Base-by-base conservation (phyloP, 2,113 vertebrate species). In the Gadus chalcogrammus region DNA sequence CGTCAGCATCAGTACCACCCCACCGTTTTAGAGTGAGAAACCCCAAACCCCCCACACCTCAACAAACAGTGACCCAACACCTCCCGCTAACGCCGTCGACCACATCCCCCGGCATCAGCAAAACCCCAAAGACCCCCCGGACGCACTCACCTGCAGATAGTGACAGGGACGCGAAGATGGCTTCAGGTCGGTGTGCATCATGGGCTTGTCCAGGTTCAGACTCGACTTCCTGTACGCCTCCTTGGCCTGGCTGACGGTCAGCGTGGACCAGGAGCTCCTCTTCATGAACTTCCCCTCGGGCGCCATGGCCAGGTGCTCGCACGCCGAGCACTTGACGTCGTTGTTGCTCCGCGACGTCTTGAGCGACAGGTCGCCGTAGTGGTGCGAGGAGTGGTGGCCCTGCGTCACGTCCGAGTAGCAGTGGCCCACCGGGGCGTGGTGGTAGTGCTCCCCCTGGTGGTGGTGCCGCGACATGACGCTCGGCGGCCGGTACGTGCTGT, bases 231-330 rank as follows among this genome's bases (percentile, higher is more conserved):
- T 93, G 74, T 96, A 99, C 58, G 97, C 97, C 91, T 99, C 97
- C 91, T 98, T 98, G 73, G 97, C 97, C 91, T 99, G 97, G 91
- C 97, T 99, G 85, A 99, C 97, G 7, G 97, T 99, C 38, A 99
- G 93, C 0, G 97, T 99, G 55, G 97, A 98, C 97, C 97, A 99
- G 82, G 97, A 99, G 88, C 97, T 98, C 82, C 97, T 93, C 91
- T 97, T 98, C 94, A 97, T 94, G 62, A 95, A 96, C 89, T 95
- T 96, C 69, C 95, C 84, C 42, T 99, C 97, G 0, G 97, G 96
- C 3, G 95, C 93, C 91, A 95, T 90, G 68, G 94, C 91, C 81
- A 97, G 83, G 85, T 93, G 93, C 90, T 99, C 96, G 42, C 97
- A 99, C 82, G 96, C 96, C 0, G 95, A 95, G 78, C 97, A 99